Percentiles rank a stretch among this genome's conserved stretches.
These are phyloP conservation scores for Endotricha flammealis DNA, from an alignment of 2,888 invertebrate genomes.

Conservation along the genomic window DNA sequence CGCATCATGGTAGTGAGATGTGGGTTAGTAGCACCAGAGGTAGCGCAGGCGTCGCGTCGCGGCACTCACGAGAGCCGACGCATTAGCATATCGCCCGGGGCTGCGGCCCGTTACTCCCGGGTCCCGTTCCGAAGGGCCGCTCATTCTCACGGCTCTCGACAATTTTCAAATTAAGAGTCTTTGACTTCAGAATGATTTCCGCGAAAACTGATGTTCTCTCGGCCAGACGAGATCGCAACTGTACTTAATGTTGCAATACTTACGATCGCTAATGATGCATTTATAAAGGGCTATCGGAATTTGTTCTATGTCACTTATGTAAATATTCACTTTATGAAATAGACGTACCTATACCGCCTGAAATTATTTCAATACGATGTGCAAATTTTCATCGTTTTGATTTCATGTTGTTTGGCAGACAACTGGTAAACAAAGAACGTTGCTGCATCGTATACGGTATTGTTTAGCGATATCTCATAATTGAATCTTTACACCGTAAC, in stretches of 20 bases:
- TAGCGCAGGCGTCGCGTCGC: constrained; percentile 37
- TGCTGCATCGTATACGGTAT: constrained; percentile 54
- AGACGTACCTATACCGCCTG: too few relatives aligned
- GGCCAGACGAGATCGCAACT: too few relatives aligned
- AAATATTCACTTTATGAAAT: too few relatives aligned
- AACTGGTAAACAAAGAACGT: constrained; percentile 56
- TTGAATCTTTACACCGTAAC: constrained; percentile 62
- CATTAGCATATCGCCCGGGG: constrained; percentile 69
- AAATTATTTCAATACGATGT: constrained; percentile 38
- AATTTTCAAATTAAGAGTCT: constrained; percentile 32
- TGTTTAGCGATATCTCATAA: constrained; percentile 64
- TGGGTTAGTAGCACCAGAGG: constrained; percentile 69
- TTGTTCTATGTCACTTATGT: too few relatives aligned
- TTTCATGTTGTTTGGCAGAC: constrained; percentile 41
- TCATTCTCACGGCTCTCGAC: constrained; percentile 53
- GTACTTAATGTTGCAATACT: too few relatives aligned
- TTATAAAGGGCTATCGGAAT: too few relatives aligned
- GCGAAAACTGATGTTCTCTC: constrained; percentile 8
- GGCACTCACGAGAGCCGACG: constrained; percentile 44
- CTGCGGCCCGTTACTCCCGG: constrained; percentile 62
- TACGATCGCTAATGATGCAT: too few relatives aligned
- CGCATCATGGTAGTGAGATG: constrained; percentile 64
- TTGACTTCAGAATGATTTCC: constrained; percentile 5
- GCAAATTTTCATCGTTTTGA: constrained; percentile 44
- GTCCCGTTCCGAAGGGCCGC: constrained; percentile 56